phyloP scores from a whole-genome alignment of 23 tunicate genomes.

The Trididemnum miniatum region DNA sequence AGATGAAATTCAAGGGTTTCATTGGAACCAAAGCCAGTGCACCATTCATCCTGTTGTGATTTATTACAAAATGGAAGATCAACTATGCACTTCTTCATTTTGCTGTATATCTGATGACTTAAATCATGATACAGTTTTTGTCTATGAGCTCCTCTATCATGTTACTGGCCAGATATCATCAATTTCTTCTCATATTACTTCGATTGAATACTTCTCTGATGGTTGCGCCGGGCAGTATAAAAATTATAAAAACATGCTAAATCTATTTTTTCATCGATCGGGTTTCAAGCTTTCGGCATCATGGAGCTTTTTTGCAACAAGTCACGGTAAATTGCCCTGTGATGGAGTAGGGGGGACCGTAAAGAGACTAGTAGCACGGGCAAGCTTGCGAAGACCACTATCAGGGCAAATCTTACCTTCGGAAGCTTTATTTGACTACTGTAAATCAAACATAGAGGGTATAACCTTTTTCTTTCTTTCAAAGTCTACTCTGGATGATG shows the following conservation, averaged over 20 bases:
- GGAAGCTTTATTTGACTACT: background rate
- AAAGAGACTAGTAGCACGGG: background rate
- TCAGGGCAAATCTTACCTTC: conserved; percentile 22
- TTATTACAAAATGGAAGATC: background rate
- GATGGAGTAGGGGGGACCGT: conserved; percentile 28
- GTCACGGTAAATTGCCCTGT: conserved; percentile 50
- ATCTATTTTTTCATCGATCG: conserved; percentile 30
- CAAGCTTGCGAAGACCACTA: conserved; percentile 13
- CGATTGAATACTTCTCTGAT: conserved; percentile 35
- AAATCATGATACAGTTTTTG: conserved; percentile 14
- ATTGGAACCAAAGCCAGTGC: conserved; percentile 7
- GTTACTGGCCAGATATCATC: background rate
- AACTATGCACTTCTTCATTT: background rate
- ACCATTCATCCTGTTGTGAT: conserved; percentile 11
- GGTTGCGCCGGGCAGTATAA: conserved; percentile 55
- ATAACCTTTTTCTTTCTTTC: background rate
- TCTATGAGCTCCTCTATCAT: background rate
- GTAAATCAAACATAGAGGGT: background rate
- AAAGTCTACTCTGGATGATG: background rate
- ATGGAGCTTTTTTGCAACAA: conserved; percentile 49
- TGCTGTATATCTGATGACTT: conserved; percentile 9
- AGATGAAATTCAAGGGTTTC: conserved; percentile 32
- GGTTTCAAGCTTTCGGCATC: conserved; percentile 29
- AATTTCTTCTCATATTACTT: background rate
- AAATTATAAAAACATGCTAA: conserved; percentile 26